phyloP scores from a whole-genome alignment of 92 coral and sea anemone species.

The Plumapathes pennacea region DNA sequence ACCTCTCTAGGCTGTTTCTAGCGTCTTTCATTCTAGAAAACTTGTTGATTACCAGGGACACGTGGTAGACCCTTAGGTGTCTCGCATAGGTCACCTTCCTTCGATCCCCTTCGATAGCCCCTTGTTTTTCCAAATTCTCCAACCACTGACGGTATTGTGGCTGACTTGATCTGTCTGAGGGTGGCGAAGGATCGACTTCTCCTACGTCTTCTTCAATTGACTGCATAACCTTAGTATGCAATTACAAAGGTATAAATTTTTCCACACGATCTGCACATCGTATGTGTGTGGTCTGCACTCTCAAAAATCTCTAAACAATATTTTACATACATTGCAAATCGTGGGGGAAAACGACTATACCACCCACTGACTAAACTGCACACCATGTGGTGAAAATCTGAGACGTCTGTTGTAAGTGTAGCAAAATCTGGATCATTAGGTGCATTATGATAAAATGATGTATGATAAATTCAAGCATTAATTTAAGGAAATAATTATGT shows the following conservation, averaged over 20 bases:
- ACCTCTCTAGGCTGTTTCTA: conserved; percentile 15
- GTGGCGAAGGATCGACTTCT: background rate
- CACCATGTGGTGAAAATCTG: too few species aligned
- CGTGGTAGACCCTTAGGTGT: conserved; percentile 59
- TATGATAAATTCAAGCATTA: too few species aligned
- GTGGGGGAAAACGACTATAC: too few species aligned
- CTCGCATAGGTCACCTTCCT: conserved; percentile 69
- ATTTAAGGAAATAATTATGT: background rate
- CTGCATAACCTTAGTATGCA: conserved; percentile 43
- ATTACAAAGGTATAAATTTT: too few species aligned
- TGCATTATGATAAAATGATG: too few species aligned
- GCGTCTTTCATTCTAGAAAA: conserved; percentile 70
- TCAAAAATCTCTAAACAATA: too few species aligned
- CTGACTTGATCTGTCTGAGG: conserved; percentile 33
- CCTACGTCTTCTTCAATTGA: conserved; percentile 40
- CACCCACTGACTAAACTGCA: too few species aligned
- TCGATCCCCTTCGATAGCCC: conserved; percentile 32
- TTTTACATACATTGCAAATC: too few species aligned
- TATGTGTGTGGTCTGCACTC: too few species aligned
- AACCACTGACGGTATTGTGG: conserved; percentile 65
- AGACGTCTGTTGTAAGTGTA: too few species aligned
- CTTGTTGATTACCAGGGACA: conserved; percentile 66
- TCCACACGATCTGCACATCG: too few species aligned
- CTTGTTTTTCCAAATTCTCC: conserved; percentile 41
- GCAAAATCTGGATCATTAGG: too few species aligned